These are phyloP conservation scores for Turdus rufiventris DNA, from an alignment of 2,113 vertebrate genomes.

Conservation along the genomic window DNA sequence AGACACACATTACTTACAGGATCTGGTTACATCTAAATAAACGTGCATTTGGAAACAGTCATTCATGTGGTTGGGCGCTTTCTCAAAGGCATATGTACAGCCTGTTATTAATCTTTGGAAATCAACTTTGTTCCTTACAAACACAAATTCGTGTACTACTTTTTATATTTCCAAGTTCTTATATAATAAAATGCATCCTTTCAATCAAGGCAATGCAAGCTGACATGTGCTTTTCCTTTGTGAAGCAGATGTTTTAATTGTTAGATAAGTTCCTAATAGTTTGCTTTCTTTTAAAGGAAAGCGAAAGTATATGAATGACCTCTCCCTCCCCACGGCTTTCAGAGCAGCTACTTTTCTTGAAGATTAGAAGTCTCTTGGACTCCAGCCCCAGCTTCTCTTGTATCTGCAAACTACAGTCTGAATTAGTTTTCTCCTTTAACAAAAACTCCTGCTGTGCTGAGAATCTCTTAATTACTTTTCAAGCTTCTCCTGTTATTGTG, in stretches of 20 bases:
- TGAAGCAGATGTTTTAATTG: slow-evolving; percentile 49
- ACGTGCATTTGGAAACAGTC: slow-evolving; percentile 47
- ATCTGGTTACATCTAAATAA: slow-evolving; percentile 61
- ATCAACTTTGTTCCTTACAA: slow-evolving; percentile 9
- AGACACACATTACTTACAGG: neutral
- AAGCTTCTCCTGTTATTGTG: slow-evolving; percentile 63
- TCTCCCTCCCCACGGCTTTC: neutral
- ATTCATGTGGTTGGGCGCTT: slow-evolving; percentile 25
- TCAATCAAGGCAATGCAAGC: neutral
- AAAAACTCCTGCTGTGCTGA: slow-evolving; percentile 65
- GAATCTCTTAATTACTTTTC: slow-evolving; percentile 73
- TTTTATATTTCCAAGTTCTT: slow-evolving; percentile 26
- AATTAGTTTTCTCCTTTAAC: slow-evolving; percentile 59
- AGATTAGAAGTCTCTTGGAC: slow-evolving; percentile 44
- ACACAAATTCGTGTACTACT: neutral
- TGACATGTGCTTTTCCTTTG: neutral
- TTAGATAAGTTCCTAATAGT: slow-evolving; percentile 37
- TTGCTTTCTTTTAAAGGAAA: slow-evolving; percentile 37
- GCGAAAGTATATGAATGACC: neutral
- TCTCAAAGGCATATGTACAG: slow-evolving; percentile 32
- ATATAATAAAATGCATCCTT: slow-evolving; percentile 53
- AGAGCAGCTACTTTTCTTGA: slow-evolving; percentile 36
- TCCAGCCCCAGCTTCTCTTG: slow-evolving; percentile 13
- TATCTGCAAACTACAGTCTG: slow-evolving; percentile 41
- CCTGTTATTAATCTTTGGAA: slow-evolving; percentile 52